A percentile compares a stretch with the other conserved stretches of the same genome.
Evolutionary conservation across 2,113 vertebrate species (phyloP).

Genomic region (Cyrtonyx montezumae): DNA sequence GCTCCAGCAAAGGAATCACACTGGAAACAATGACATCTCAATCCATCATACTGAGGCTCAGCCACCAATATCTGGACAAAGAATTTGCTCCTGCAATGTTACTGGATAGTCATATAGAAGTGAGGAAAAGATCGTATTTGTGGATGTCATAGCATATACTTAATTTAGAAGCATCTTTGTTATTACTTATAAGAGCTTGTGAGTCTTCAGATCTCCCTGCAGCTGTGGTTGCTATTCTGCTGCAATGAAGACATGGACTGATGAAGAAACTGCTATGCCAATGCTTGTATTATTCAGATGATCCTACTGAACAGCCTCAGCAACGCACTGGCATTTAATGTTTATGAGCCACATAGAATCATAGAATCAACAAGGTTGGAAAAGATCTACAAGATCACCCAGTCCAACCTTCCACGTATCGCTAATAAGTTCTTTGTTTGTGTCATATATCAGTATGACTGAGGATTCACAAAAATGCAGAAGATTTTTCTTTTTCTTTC

Average conservation of each 20-base stretch:
- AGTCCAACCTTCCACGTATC: too few relatives aligned
- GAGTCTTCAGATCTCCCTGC: not conserved
- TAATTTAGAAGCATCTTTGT: not conserved
- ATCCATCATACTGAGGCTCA: not conserved
- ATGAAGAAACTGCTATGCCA: not conserved
- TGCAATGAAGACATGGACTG: not conserved
- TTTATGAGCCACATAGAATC: not conserved
- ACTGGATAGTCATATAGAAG: not conserved
- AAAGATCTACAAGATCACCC: too few relatives aligned
- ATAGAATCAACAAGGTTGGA: not conserved
- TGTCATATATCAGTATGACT: not conserved
- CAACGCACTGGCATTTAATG: not conserved
- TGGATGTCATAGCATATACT: not conserved
- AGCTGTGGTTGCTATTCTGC: not conserved
- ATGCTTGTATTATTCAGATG: not conserved
- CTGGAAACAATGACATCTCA: not conserved
- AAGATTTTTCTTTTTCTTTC: not conserved
- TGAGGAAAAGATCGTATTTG: not conserved
- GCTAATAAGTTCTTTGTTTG: not conserved
- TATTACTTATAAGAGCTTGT: not conserved
- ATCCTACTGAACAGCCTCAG: not conserved
- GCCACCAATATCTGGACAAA: not conserved
- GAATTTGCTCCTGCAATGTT: accelerated
- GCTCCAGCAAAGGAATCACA: not conserved
- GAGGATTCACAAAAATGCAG: not conserved